Evolutionary conservation across 2,113 vertebrate genomes (phyloP), one percentile per base, ranked within the genome.

Genomic region (Aldabrachelys gigantea): DNA sequence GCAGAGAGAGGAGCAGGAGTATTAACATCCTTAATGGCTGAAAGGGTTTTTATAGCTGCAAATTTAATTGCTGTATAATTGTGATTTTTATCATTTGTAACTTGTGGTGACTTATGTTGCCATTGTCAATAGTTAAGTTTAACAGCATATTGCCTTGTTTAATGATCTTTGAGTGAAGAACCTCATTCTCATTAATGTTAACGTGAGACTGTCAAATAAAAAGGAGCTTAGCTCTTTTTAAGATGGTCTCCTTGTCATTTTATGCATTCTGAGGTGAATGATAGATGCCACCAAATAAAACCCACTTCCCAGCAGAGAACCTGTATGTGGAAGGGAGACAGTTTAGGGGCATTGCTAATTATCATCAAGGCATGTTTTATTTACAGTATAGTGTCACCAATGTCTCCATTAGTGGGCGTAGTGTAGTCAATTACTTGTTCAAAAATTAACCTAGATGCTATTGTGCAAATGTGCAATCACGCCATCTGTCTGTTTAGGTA

Each of bases 131-230:
- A 95, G 35, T 82, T 94, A 85, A 96, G 85, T 50, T 86, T 96
- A 85, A 92, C 69, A 89, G 49, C n/a, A n/a, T 75, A 65, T 44
- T 86, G 41, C 29, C 90, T 97, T 89, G 56, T 92, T 94, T 97
- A 93, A 93, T 90, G 93, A 87, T 82, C 85, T 89, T 75, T 95
- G 80, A 0, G 0, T 91, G 83, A 96, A 53, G 47, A 87, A 88
- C 5, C 49, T 83, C 91, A 80, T 79, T 81, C 62, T 96, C 50
- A 35, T 72, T 89, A 91, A 76, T 13, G 13, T 83, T 93, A 94
- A 87, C 7, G 62, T 27, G 16, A 72, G 29, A 38, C 79, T 88
- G 57, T 81, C 16, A 85, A 91, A 80, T 92, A 50, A 92, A 78
- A 92, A 87, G 83, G 79, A 49, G 2, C 41, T 89, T 41, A 14